Conservation (phyloP, 2,113 vertebrate genomes). For the Lagopus leucura region DNA sequence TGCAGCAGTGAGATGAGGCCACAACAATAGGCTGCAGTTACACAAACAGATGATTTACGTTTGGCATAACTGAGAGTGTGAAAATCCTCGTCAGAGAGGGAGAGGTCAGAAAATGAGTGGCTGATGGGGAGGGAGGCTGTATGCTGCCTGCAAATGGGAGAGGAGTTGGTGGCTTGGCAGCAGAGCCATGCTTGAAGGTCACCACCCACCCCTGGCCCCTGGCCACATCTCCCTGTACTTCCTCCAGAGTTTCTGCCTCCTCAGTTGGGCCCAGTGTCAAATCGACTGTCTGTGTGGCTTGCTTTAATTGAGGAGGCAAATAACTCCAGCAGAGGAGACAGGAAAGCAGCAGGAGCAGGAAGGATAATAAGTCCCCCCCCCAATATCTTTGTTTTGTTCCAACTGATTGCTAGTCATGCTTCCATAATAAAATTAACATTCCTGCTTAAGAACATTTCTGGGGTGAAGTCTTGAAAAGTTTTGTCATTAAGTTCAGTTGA, state of each 20-base stretch:
- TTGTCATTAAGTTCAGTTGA: neutral
- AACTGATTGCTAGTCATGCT: neutral
- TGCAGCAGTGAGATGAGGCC: neutral
- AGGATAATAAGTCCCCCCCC: neutral
- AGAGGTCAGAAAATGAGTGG: neutral
- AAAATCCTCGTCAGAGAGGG: neutral
- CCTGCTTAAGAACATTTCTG: fast-evolving
- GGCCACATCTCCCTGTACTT: fast-evolving
- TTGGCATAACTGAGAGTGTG: neutral
- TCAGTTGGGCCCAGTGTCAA: neutral
- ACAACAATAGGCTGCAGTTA: neutral
- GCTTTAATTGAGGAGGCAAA: neutral
- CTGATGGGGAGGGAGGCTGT: neutral
- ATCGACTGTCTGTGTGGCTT: neutral
- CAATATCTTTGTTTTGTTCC: fast-evolving
- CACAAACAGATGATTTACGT: neutral
- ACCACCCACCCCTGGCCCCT: neutral
- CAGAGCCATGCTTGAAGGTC: neutral
- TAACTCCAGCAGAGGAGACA: neutral
- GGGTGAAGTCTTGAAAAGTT: neutral
- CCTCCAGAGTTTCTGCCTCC: neutral
- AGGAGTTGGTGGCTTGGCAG: neutral
- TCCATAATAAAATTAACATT: neutral
- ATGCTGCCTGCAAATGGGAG: neutral
- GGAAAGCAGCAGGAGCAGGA: neutral